Base-by-base conservation (phyloP, 2,797 vertebrate species). In the Gobionotothen gibberifrons region DNA sequence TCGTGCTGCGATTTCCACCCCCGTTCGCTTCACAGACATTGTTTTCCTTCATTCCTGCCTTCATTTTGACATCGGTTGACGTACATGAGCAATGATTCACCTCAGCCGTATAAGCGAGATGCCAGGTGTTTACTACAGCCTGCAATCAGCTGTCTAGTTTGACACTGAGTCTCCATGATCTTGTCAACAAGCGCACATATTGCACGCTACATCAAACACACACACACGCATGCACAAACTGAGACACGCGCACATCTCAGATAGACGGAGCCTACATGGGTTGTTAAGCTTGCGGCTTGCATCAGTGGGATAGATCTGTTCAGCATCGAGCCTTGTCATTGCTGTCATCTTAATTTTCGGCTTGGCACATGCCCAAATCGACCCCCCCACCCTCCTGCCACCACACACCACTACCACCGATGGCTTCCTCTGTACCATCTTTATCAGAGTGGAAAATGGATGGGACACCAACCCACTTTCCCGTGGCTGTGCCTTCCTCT, bases 281-380 rank as follows among this genome's bases (percentile, higher is more conserved):
- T 61, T 88, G 85, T 87, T 85, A 85, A 78, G 78, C 86, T 78
- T 62, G 73, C 55, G 21, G 79, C 75, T 77, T 76, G 79, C 80
- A 81, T 85, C 85, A 65, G 84, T 70, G 65, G 79, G 83, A 85
- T 78, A 69, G 88, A 90, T 90, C 74, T 88, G 79, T 81, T 85
- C 51, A n/a, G 57, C 81, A 78, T 82, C 52, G 64, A 72, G 78
- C 72, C 89, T 83, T 75, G 87, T 89, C 88, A 84, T 76, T 78
- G 83, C 87, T 91, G 90, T 90, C 90, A 87, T 90, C 86, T 86
- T 89, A 84, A 90, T 90, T 92, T 85, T 76, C 66, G 86, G 61
- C 54, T 79, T 46, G 73, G 84, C 81, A 61, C 56, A 49, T 80
- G 72, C 75, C 32, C 16, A 76, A 74, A 81, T 71, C 14, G 7